phyloP scores from a whole-genome alignment of 2,888 invertebrate species.

The Baronia brevicornis region DNA sequence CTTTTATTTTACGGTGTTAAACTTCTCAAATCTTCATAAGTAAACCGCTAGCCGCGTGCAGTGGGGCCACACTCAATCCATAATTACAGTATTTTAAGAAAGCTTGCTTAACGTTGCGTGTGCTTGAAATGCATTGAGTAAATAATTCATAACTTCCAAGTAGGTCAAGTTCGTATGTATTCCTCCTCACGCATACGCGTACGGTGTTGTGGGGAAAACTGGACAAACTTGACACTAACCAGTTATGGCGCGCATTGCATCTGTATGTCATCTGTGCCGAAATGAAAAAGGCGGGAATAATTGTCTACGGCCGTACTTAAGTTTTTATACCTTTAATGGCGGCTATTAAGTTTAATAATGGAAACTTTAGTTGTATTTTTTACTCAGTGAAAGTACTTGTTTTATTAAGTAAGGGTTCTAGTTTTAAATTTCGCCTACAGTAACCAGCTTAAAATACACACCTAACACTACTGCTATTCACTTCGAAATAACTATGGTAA shows the following conservation, averaged over 20 bases:
- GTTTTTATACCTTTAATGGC: no score
- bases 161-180: slow-evolving; percentile 58
- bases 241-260: background rate
- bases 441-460: no score
- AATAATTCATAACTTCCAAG: slow-evolving; percentile 48
- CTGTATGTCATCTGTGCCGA: background rate
- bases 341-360: no score
- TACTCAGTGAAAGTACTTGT: no score
- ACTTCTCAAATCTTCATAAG: background rate
- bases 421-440: no score
- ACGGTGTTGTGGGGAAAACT: slow-evolving; percentile 7
- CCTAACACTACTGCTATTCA: no score
- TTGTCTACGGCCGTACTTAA: no score
- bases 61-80: slow-evolving; percentile 12
- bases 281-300: slow-evolving; percentile 5
- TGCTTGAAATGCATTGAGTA: slow-evolving; percentile 29
- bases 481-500: no score
- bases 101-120: slow-evolving; percentile 25
- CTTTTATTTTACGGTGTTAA: no score
- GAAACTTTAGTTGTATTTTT: no score
- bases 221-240: slow-evolving; percentile 11
- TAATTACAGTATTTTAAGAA: slow-evolving; percentile 27
- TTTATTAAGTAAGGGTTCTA: no score
- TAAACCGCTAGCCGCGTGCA: slow-evolving; percentile 12
- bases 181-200: slow-evolving; percentile 14